These are phyloP conservation scores for Tiliacea citrago DNA, from an alignment of 2,888 invertebrate genomes.

Conservation along the genomic window DNA sequence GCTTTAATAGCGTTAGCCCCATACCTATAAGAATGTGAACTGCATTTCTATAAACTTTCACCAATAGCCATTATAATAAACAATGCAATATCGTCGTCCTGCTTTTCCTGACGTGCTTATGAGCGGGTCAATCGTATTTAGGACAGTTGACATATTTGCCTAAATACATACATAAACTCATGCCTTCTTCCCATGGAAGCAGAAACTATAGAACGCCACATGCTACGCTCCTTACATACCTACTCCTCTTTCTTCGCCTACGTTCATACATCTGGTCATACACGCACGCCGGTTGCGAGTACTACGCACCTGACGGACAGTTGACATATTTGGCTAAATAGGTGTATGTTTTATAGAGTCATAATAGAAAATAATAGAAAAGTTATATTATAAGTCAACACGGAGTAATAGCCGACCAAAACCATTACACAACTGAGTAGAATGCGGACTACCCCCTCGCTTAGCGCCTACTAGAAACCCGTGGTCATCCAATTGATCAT, in stretches of 20 bases:
- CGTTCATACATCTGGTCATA: no score
- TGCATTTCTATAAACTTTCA: slow-evolving; percentile 62
- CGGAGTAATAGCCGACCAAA: neutral
- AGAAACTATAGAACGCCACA: no score
- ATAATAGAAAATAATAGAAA: neutral
- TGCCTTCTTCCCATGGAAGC: no score
- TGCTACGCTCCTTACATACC: no score
- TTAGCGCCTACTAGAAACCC: neutral
- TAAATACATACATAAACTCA: neutral
- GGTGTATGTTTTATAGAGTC: neutral
- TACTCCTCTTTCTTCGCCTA: no score
- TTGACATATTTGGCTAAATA: no score
- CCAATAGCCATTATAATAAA: slow-evolving; percentile 53
- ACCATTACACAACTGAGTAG: neutral
- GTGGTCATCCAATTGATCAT: neutral
- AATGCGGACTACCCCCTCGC: neutral
- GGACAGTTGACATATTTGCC: slow-evolving; percentile 11
- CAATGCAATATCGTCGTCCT: slow-evolving; percentile 43
- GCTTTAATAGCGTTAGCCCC: slow-evolving; percentile 50
- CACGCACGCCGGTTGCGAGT: no score
- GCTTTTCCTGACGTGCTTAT: slow-evolving; percentile 44
- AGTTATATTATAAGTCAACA: neutral
- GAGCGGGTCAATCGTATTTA: slow-evolving; percentile 19
- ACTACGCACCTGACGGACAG: no score
- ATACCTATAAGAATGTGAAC: slow-evolving; percentile 27